Conservation (phyloP, 2,797 vertebrate genomes). For the Microctenopoma lineatum region DNA sequence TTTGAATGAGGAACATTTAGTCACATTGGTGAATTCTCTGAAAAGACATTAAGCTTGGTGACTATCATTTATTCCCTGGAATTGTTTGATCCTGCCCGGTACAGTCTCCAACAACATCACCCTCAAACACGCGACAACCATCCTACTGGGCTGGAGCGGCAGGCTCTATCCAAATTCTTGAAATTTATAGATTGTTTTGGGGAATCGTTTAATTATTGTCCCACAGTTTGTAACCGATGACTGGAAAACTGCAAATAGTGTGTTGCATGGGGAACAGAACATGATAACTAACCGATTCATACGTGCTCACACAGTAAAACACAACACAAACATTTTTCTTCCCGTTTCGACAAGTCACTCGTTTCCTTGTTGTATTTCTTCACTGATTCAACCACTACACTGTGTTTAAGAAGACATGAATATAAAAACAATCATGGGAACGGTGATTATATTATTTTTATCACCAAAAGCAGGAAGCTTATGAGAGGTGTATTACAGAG, state of each 20-base stretch:
- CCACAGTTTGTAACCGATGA: too few species aligned
- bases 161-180: too few species aligned
- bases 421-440: neutral
- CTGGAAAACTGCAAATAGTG: neutral
- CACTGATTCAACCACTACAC: neutral
- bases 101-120: too few species aligned
- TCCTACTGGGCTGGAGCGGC: too few species aligned
- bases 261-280: neutral
- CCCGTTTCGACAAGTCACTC: too few species aligned
- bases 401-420: neutral
- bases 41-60: neutral
- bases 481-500: slow-evolving; percentile 65
- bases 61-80: too few species aligned
- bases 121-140: too few species aligned
- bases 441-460: slow-evolving; percentile 1
- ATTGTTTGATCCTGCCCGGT: too few species aligned
- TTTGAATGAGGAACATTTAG: neutral
- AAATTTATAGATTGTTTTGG: too few species aligned
- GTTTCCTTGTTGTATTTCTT: neutral
- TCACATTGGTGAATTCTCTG: neutral
- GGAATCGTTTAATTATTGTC: too few species aligned
- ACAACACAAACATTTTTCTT: neutral
- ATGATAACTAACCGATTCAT: neutral
- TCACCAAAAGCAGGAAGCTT: slow-evolving; percentile 70
- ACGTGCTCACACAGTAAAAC: neutral